Conservation (phyloP, 2,113 vertebrate species). For the Tenrec ecaudatus region DNA sequence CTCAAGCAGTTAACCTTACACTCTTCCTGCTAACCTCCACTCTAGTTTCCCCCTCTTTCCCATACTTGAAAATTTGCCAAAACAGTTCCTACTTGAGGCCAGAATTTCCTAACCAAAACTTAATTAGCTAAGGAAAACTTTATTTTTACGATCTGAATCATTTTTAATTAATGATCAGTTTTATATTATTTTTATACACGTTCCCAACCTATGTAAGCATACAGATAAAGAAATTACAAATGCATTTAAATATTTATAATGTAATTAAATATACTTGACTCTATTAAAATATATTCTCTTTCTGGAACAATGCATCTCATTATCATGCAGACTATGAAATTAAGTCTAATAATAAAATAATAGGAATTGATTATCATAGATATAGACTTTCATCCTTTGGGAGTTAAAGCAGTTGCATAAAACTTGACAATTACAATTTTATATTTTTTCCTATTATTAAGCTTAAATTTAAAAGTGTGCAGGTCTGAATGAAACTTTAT, state of each 20-base stretch:
- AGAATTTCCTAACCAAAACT: no score
- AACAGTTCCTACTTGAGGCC: no score
- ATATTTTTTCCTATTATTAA: neutral
- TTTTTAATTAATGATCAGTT: no score
- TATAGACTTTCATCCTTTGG: neutral
- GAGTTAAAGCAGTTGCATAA: neutral
- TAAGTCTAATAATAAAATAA: conserved; percentile 44
- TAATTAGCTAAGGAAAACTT: no score
- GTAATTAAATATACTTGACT: neutral
- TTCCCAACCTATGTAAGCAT: neutral
- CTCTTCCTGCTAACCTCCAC: neutral
- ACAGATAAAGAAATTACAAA: conserved; percentile 14
- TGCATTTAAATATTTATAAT: conserved; percentile 46
- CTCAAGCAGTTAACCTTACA: neutral
- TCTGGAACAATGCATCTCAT: conserved; percentile 25
- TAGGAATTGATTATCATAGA: neutral
- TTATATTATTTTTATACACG: no score
- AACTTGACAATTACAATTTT: neutral
- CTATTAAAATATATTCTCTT: conserved; percentile 20
- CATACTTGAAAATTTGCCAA: no score
- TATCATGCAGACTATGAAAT: conserved; percentile 24
- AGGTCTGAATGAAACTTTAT: neutral
- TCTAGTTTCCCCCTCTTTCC: no score
- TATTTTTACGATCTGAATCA: no score
- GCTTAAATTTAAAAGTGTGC: neutral